Evolutionary conservation across 2,797 vertebrate genomes (phyloP), one percentile per base, ranked within the genome.

Genomic region (Intellagama lesueurii): DNA sequence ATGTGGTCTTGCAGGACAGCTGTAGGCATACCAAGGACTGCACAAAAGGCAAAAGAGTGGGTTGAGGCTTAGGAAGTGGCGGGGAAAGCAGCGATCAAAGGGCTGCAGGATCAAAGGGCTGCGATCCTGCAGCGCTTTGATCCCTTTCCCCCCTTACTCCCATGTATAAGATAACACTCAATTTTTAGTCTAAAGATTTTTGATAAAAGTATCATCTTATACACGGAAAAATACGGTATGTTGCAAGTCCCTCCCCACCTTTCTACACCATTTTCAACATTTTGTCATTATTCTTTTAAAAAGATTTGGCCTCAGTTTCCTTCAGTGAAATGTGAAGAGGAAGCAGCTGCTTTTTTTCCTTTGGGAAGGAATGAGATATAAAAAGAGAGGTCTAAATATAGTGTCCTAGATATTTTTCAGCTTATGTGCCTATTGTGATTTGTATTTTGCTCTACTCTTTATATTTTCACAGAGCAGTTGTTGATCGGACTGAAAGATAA

Each of bases 401-500:
- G 49, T 19, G 28, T 26, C 14, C n/a, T 76, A 40, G 24, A 47
- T 89, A 35, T 35, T 47, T 60, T 49, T 19, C 35, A 68, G 44
- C 26, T 64, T 79, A 26, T 5, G 16, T 24, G 16, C 66, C 7
- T 79, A 56, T 44, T 32, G 7, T 80, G 49, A 64, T 24, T 87
- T 87, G 22, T 79, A 35, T 70, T 64, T 56, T 17, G 60, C 16
- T 22, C 19, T 64, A 22, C 16, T 64, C 60, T 64, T 64, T 49
- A n/a, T 87, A 8, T 89, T 89, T 82, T 90, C 49, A 72, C 97
- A 99, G 99, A 99, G 91, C 97, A 98, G 96, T 97, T 99, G 83
- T 94, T 99, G 95, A 93, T 97, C 76, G 99, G 98, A 72, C 95
- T 99, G 93, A 99, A 99, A 95, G 99, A 99, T 96, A 99, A 98